phyloP scores from a whole-genome alignment of 2,797 vertebrate genomes.

The Toxotes lorentzi region DNA sequence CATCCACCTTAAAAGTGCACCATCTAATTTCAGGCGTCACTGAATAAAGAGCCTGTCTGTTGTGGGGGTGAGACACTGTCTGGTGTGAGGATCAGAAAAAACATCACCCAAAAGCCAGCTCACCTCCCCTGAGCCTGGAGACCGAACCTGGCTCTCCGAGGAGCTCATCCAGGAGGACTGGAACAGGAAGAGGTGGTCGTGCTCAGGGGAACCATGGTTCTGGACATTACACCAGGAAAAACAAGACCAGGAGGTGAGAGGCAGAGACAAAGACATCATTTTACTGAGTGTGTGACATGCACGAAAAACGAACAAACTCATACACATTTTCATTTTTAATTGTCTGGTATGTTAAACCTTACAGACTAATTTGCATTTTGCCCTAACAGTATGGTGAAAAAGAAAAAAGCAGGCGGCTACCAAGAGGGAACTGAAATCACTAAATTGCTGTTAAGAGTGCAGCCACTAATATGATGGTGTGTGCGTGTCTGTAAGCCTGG shows the following conservation, averaged over 20 bases:
- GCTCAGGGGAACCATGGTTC: neutral
- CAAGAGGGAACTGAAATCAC: conserved; percentile 34
- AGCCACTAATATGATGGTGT: conserved; percentile 41
- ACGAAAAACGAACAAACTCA: conserved; percentile 27
- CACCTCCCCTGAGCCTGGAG: conserved; percentile 64
- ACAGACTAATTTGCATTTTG: conserved; percentile 33
- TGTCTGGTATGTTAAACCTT: conserved; percentile 24
- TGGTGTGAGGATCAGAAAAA: conserved; percentile 66
- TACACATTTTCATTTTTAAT: conserved; percentile 37
- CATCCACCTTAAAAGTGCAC: conserved; percentile 49
- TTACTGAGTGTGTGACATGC: conserved; percentile 14
- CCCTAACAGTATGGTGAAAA: neutral
- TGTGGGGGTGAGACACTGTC: conserved; percentile 78
- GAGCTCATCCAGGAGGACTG: conserved; percentile 31
- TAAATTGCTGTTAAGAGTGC: conserved; percentile 41
- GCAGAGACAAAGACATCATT: neutral
- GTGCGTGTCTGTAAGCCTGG: conserved; percentile 42
- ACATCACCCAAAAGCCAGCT: conserved; percentile 55
- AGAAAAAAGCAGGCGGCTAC: conserved; percentile 17
- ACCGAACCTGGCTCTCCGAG: conserved; percentile 35
- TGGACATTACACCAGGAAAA: conserved; percentile 27
- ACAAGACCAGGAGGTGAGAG: conserved; percentile 10
- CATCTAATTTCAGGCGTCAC: conserved; percentile 68
- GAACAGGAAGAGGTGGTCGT: conserved; percentile 35
- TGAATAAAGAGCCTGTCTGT: conserved; percentile 74